Conservation (phyloP, 2,113 vertebrate species). For the Galbula dea region DNA sequence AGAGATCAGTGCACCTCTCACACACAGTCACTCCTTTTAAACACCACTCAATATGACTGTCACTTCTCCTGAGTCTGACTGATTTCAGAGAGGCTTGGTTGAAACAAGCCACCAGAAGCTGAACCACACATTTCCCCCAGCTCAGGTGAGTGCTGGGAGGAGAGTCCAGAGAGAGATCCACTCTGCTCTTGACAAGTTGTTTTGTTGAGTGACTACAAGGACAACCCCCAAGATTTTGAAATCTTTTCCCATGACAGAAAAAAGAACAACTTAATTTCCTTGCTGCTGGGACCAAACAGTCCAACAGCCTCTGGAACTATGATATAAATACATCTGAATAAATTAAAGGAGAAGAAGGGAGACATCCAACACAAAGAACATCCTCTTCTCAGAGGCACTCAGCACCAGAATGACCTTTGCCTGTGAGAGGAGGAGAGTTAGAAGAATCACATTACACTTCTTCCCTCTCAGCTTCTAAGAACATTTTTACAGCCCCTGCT, state of each 20-base stretch:
- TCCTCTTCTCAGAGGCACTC: neutral
- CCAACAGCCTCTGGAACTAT: neutral
- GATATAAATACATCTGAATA: neutral
- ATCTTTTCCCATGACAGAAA: neutral
- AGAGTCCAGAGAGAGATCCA: neutral
- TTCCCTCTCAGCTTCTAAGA: neutral
- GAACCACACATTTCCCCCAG: neutral
- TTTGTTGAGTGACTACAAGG: neutral
- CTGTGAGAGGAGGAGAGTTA: neutral
- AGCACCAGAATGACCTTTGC: neutral
- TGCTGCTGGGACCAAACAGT: neutral
- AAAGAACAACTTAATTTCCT: neutral
- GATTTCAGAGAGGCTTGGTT: neutral
- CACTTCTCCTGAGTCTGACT: neutral
- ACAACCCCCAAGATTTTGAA: neutral
- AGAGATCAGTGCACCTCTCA: accelerated
- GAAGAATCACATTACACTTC: neutral
- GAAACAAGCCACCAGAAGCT: neutral
- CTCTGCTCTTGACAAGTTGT: neutral
- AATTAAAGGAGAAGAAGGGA: neutral
- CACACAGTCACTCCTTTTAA: neutral
- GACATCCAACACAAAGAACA: neutral
- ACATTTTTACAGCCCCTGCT: neutral
- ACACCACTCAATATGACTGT: neutral
- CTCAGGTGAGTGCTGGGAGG: neutral